These are phyloP conservation scores for Altica lythri DNA, from an alignment of 2,888 invertebrate species.

Conservation along the genomic window DNA sequence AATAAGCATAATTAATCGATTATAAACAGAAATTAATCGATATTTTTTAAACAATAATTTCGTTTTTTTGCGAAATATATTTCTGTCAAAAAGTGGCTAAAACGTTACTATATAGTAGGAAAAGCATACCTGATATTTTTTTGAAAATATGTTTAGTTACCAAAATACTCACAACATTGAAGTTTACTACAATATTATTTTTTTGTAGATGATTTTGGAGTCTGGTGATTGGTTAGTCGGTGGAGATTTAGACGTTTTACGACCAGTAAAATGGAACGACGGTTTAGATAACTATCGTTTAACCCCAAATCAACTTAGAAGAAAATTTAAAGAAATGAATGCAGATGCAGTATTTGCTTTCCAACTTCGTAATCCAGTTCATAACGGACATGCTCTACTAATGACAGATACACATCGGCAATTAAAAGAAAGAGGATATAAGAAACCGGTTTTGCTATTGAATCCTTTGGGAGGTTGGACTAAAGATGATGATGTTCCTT, in stretches of 20 bases:
- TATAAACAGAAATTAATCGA: no score
- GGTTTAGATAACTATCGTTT: conserved; percentile 90
- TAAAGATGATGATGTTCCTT: conserved; percentile 96
- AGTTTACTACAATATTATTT: no score
- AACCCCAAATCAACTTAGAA: conserved; percentile 87
- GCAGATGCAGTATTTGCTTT: conserved; percentile 99
- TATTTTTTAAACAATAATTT: no score
- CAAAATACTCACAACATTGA: no score
- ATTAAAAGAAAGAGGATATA: conserved; percentile 67
- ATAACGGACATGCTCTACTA: conserved; percentile 95
- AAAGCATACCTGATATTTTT: no score
- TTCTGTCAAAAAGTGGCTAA: no score
- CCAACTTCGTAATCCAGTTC: conserved; percentile 92
- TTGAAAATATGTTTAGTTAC: no score
- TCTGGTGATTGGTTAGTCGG: conserved; percentile 95
- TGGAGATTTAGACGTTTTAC: conserved; percentile 86
- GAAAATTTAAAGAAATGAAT: conserved; percentile 74
- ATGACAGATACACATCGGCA: conserved; percentile 91
- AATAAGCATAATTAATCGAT: no score
- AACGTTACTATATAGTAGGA: no score
- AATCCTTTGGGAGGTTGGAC: conserved; percentile 96
- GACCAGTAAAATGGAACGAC: conserved; percentile 88
- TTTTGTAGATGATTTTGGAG: conserved; percentile 73
- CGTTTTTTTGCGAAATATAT: no score
- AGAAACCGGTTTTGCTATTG: conserved; percentile 90